Evolutionary conservation across 1,140 invertebrate species (phyloP).

Genomic region (Sweltsa coloradensis): DNA sequence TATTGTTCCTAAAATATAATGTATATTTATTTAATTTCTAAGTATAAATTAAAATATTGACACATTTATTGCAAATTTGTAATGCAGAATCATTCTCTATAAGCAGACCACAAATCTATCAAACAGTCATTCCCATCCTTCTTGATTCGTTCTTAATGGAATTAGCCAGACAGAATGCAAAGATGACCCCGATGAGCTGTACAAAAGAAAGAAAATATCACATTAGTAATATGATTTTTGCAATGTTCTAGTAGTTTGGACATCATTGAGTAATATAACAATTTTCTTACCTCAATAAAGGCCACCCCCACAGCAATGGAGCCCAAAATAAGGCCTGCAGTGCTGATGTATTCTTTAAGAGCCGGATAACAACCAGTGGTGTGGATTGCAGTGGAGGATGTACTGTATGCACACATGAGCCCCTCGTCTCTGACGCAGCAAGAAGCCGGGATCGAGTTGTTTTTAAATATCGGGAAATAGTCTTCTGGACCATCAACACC

Average conservation of each 20-base stretch:
- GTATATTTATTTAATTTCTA: background rate
- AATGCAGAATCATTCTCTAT: background rate
- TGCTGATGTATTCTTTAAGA: constrained; percentile 32
- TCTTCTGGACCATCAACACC: constrained; percentile 36
- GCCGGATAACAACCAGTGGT: constrained; percentile 30
- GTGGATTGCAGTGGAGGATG: constrained; percentile 14
- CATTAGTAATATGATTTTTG: background rate
- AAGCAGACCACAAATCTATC: no score
- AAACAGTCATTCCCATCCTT: no score
- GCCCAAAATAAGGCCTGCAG: constrained; percentile 41
- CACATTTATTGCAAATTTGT: background rate
- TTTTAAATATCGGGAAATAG: constrained; percentile 29
- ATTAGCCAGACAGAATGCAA: constrained; percentile 8
- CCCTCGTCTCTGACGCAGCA: constrained; percentile 9
- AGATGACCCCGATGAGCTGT: constrained; percentile 7
- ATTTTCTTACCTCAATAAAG: constrained; percentile 43
- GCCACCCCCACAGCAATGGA: constrained; percentile 51
- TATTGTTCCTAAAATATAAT: constrained; percentile 1
- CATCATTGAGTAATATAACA: background rate
- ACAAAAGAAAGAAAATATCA: background rate
- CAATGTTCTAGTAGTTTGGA: background rate
- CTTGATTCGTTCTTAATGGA: constrained; percentile 6
- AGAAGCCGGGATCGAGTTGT: constrained; percentile 28
- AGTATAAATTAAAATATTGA: background rate
- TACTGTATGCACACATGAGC: background rate